Conservation (phyloP, 2,888 invertebrate species). For the Nemotelus nigrinus region DNA sequence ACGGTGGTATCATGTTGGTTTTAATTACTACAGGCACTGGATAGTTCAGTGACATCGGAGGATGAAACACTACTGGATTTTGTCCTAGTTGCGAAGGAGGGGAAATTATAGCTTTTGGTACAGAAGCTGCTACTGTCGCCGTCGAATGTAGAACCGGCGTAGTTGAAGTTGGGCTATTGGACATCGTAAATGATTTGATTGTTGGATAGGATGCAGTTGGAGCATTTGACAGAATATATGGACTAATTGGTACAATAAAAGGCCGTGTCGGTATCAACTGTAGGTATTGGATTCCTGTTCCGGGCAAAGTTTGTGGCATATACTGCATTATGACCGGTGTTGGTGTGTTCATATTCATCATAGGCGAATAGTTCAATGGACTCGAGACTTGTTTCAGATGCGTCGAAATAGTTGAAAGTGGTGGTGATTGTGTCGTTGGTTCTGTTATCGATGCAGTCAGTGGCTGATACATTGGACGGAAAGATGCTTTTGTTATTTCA, state of each 20-base stretch:
- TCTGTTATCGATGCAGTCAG: background rate
- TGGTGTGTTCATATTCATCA: conserved; percentile 33
- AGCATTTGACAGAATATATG: conserved; percentile 54
- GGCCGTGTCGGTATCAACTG: conserved; percentile 63
- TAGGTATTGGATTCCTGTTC: conserved; percentile 60
- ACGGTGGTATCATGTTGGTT: conserved; percentile 51
- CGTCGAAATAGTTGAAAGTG: conserved; percentile 8
- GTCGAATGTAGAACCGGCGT: too few relatives aligned
- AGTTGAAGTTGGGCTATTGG: too few relatives aligned
- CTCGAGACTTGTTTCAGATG: conserved; percentile 23
- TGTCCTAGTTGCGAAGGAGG: too few relatives aligned
- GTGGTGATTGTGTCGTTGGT: background rate
- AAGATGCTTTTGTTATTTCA: conserved; percentile 28
- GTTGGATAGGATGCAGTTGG: conserved; percentile 11
- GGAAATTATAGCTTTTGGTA: too few relatives aligned
- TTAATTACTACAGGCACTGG: too few relatives aligned
- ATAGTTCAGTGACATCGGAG: too few relatives aligned
- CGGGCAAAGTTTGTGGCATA: conserved; percentile 58
- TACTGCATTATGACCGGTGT: conserved; percentile 64
- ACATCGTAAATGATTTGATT: background rate
- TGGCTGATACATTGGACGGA: conserved; percentile 12
- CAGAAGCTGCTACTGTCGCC: too few relatives aligned
- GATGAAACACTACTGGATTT: too few relatives aligned
- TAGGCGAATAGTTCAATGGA: conserved; percentile 1
- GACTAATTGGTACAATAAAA: conserved; percentile 62